A percentile compares a stretch with the other conserved stretches of the same genome.
phyloP scores from a whole-genome alignment of 2,888 invertebrate genomes.

The Hetaerina titia region DNA sequence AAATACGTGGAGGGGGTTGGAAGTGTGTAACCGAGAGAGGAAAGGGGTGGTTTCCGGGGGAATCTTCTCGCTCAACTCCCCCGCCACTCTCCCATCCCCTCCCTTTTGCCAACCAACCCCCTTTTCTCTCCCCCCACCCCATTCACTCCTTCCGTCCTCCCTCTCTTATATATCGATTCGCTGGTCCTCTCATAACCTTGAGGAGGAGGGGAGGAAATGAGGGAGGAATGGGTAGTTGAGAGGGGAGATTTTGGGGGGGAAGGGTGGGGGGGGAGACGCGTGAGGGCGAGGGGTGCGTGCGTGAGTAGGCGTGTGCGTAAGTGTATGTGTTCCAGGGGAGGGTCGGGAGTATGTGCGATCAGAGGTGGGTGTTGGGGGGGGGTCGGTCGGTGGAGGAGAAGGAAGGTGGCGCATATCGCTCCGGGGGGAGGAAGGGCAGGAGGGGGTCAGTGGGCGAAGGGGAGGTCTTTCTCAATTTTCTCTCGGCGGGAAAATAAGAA shows the following conservation, averaged over 20 bases:
- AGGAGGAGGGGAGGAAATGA: not conserved
- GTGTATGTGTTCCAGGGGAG: not conserved
- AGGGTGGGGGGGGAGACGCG: not conserved
- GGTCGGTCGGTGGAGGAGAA: not conserved
- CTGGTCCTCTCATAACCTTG: constrained; percentile 24
- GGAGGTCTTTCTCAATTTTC: constrained; percentile 49
- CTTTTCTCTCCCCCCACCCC: not conserved
- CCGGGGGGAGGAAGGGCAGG: not conserved
- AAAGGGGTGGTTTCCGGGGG: constrained; percentile 30
- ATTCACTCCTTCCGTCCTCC: not conserved
- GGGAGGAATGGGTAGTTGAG: not conserved
- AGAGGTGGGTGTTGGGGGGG: not conserved
- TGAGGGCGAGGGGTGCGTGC: not conserved
- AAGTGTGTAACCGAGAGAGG: constrained; percentile 31
- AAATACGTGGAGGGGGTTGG: not conserved
- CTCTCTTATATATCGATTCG: constrained; percentile 34
- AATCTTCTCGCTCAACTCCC: not conserved
- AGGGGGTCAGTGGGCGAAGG: not conserved
- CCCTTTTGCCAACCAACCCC: not conserved
- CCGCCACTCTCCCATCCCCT: not conserved
- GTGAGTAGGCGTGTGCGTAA: not conserved
- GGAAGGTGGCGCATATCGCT: not conserved
- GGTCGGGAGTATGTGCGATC: not conserved
- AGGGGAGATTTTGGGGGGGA: not conserved
- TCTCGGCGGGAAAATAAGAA: not conserved